These are phyloP conservation scores for Nomada fucata DNA, from an alignment of 2,888 invertebrate genomes.

Conservation along the genomic window DNA sequence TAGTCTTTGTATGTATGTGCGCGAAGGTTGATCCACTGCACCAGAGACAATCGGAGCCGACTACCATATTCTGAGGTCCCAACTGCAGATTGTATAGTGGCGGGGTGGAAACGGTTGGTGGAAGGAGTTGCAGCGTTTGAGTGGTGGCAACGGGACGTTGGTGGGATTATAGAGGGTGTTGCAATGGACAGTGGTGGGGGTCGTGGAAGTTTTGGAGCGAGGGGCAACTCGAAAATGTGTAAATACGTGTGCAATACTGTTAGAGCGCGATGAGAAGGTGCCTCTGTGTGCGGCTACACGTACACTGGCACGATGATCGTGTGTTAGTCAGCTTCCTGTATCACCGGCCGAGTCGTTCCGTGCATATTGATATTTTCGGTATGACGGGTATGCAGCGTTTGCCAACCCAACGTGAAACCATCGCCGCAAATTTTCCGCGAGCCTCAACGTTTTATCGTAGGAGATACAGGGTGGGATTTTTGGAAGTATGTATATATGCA, in stretches of 20 bases:
- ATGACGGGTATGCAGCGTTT: slow-evolving; percentile 32
- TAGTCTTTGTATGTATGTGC: too few species aligned
- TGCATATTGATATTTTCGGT: slow-evolving; percentile 74
- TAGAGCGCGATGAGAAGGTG: slow-evolving; percentile 33
- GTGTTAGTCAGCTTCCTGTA: slow-evolving; percentile 75
- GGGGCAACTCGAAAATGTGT: slow-evolving; percentile 63
- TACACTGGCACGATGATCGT: slow-evolving; percentile 18
- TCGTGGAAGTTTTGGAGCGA: slow-evolving; percentile 2
- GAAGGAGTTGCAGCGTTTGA: slow-evolving; percentile 22
- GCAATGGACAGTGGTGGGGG: slow-evolving; percentile 18
- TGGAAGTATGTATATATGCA: not conserved
- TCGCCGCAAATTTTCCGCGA: slow-evolving; percentile 34
- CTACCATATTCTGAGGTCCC: too few species aligned
- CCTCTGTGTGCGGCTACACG: slow-evolving; percentile 18
- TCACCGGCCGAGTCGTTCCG: slow-evolving; percentile 62
- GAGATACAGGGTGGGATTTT: not conserved
- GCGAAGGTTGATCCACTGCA: too few species aligned
- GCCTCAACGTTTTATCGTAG: not conserved
- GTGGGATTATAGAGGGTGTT: slow-evolving; percentile 45
- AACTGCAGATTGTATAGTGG: too few species aligned
- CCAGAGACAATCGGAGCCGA: too few species aligned
- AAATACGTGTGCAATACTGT: slow-evolving; percentile 68
- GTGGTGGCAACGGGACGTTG: slow-evolving; percentile 27
- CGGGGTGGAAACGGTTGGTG: slow-evolving; percentile 29
- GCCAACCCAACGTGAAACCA: not conserved